Evolutionary conservation across 1,140 invertebrate species (phyloP).

Genomic region (Sipha flava): DNA sequence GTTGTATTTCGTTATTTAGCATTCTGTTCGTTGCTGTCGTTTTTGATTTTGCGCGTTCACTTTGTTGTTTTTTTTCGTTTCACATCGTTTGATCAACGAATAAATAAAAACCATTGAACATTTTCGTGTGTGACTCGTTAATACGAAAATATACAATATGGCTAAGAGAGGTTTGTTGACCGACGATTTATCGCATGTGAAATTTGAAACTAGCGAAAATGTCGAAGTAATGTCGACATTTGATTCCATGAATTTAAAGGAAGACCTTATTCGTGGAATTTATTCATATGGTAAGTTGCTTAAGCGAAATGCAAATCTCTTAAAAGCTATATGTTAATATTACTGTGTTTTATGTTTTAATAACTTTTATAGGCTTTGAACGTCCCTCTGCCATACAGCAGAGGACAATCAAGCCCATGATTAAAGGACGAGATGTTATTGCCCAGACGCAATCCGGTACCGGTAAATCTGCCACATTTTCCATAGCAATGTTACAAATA

Average conservation of each 20-base stretch:
- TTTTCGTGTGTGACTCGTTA: too few species aligned
- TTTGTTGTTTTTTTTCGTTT: too few species aligned
- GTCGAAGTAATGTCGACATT: slow-evolving; percentile 97
- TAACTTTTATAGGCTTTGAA: slow-evolving; percentile 72
- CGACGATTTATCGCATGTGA: slow-evolving; percentile 88
- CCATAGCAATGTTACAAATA: slow-evolving; percentile 89
- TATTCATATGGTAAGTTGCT: too few species aligned
- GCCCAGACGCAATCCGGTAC: slow-evolving; percentile 98
- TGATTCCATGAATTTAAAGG: slow-evolving; percentile 87
- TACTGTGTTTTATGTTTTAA: too few species aligned
- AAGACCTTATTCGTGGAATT: slow-evolving; percentile 90
- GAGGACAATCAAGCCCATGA: slow-evolving; percentile 89
- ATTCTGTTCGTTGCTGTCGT: too few species aligned
- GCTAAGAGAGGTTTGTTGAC: slow-evolving; percentile 32
- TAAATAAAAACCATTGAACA: too few species aligned
- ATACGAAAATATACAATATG: too few species aligned
- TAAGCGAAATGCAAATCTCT: too few species aligned
- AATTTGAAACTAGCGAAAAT: slow-evolving; percentile 99
- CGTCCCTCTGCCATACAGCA: slow-evolving; percentile 99
- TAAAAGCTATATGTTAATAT: too few species aligned
- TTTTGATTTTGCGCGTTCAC: too few species aligned
- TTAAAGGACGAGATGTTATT: slow-evolving; percentile 96
- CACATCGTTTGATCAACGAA: too few species aligned
- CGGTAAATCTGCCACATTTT: slow-evolving; percentile 98
- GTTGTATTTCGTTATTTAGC: too few species aligned